Conservation (phyloP, 2,113 vertebrate species). For the Chloroceryle aenea region DNA sequence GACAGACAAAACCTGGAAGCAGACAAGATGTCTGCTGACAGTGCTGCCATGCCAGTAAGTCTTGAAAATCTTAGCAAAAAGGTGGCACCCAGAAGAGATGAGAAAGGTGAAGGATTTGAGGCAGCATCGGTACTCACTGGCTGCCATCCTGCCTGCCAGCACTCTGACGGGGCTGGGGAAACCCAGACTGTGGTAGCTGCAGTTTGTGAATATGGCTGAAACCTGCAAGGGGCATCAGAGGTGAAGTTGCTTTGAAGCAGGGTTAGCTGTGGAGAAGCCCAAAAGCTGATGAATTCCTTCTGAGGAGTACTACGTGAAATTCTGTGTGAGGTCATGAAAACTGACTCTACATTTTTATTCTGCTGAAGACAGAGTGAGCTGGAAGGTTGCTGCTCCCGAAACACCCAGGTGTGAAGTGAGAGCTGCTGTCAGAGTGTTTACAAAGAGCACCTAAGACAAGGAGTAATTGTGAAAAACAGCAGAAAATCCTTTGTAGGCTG, state of each 20-base stretch:
- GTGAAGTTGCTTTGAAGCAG: background rate
- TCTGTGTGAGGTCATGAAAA: background rate
- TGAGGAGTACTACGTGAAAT: background rate
- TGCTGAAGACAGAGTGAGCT: background rate
- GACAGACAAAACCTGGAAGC: background rate
- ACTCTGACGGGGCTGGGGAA: accelerated
- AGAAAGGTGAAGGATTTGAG: background rate
- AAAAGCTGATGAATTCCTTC: background rate
- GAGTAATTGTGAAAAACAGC: background rate
- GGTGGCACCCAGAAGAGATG: background rate
- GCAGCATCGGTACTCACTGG: background rate
- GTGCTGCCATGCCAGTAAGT: background rate
- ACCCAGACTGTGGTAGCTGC: background rate
- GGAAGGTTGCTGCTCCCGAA: background rate
- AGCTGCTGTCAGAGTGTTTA: background rate
- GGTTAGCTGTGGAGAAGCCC: background rate
- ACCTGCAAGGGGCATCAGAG: background rate
- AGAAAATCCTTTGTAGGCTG: background rate
- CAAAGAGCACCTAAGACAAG: background rate
- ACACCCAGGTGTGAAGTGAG: background rate
- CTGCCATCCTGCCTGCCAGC: background rate
- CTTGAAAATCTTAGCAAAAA: background rate
- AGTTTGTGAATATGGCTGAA: background rate
- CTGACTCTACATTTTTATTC: background rate
- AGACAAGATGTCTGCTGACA: background rate